Percentiles rank a stretch among this genome's conserved stretches.
Conservation (phyloP, 2,888 invertebrate species). For the Melikaiella ostensackeni region DNA sequence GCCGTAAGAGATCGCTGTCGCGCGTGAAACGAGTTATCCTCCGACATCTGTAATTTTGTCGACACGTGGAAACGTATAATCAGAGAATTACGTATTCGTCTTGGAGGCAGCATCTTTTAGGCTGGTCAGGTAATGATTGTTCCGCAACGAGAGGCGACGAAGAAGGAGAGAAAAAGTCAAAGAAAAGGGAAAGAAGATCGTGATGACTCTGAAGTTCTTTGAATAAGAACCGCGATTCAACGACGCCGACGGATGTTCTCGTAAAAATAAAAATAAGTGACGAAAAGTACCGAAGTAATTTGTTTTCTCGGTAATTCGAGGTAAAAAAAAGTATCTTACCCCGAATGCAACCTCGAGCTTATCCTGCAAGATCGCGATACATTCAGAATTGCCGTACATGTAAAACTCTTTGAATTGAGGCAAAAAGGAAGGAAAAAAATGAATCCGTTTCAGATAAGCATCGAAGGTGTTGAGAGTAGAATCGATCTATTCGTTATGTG, state of each 20-base stretch:
- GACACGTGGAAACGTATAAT: constrained; percentile 55
- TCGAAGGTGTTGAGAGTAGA: constrained; percentile 42
- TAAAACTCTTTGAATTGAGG: constrained; percentile 28
- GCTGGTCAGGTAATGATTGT: constrained; percentile 48
- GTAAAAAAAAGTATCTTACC: constrained; percentile 7
- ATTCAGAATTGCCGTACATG: constrained; percentile 22
- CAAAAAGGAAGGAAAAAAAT: constrained; percentile 1
- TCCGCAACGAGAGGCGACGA: constrained; percentile 40
- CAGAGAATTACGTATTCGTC: constrained; percentile 54
- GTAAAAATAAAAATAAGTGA: constrained; percentile 55
- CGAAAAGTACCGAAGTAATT: constrained; percentile 57
- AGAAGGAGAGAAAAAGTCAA: constrained; percentile 22
- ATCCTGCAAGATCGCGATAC: constrained; percentile 11
- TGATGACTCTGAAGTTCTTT: constrained; percentile 46
- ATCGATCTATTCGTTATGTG: constrained; percentile 47
- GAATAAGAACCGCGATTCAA: constrained; percentile 44
- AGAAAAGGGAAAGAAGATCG: constrained; percentile 29
- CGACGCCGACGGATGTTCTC: constrained; percentile 44
- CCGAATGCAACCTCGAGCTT: constrained; percentile 18
- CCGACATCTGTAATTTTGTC: constrained; percentile 45
- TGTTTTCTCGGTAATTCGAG: constrained; percentile 58
- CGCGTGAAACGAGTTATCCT: constrained; percentile 42
- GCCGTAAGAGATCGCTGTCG: constrained; percentile 41
- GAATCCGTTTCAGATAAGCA: constrained; percentile 44
- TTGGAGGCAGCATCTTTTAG: constrained; percentile 45